Evolutionary conservation across 2,113 vertebrate species (phyloP), one percentile per base, ranked within the genome.

Genomic region (Hippocampus comes): DNA sequence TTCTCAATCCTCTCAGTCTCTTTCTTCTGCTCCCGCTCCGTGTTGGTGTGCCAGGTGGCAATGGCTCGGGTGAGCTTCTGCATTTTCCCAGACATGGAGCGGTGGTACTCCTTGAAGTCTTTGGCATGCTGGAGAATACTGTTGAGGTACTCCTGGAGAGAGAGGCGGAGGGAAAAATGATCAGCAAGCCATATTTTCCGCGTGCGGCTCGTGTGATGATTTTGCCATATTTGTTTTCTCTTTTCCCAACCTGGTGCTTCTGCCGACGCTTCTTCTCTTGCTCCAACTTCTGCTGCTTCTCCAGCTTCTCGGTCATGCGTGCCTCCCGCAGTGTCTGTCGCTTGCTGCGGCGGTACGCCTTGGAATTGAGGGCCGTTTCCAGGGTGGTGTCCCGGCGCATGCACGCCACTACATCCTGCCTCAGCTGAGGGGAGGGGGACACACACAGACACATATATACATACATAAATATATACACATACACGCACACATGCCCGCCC

Each of bases 201-300:
- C 30, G 5, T 6, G 5, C 7, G 5, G 18, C 15, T 51, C 15
- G 1, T 51, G 17, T 20, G 6, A 1, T 25, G 10, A 27, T 61
- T 61, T 30, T 30, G 8, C 27, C 59, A 61, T 0, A 1, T 1
- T 25, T 27, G n/a, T 38, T 5, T 61, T 61, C 18, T 34, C 5
- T 61, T 17, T 30, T 61, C 8, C 15, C 72, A 71, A 99, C 97
- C 96, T 99, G 97, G 80, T 99, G 97, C 76, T 99, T 99, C 88
- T 99, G 97, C n/a, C 96, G 85, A 2, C 97, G 95, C 63, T 99
- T 99, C 77, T 97, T 94, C 77, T 99, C 97, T 80, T 99, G 97
- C 56, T 99, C 97, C 0, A 99, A 97, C 91, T 99, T 99, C 91
- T 99, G 97, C 87, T 99, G 97, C 73, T 99, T 99, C 87, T 99